Evolutionary conservation across 1,140 invertebrate genomes (phyloP).

Genomic region (Popillia japonica): DNA sequence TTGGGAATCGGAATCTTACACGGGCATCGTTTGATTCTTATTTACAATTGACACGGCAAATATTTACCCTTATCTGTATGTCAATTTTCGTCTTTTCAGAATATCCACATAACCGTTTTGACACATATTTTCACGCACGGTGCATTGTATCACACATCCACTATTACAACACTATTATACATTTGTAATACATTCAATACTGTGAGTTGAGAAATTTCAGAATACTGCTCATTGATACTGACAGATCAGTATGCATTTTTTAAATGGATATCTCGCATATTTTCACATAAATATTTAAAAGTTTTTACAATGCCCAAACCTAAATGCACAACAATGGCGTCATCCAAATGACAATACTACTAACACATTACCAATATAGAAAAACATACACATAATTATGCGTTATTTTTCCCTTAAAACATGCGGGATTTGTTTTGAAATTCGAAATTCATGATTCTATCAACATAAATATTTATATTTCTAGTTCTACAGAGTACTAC

Average conservation of each 20-base stretch:
- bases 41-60: background rate
- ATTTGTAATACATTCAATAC: background rate
- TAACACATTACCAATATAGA: conserved; percentile 22
- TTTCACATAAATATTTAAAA: conserved; percentile 3
- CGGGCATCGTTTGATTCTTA: background rate
- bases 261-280: background rate
- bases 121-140: conserved; percentile 7
- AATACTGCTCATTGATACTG: background rate
- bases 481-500: background rate
- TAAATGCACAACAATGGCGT: conserved; percentile 32
- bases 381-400: conserved; percentile 15
- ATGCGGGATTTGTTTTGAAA: background rate
- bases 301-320: conserved; percentile 19
- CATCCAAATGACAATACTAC: conserved; percentile 18
- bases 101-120: conserved; percentile 11
- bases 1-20: too few relatives aligned
- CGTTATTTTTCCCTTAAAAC: background rate
- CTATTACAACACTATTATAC: conserved; percentile 1
- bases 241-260: background rate
- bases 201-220: background rate
- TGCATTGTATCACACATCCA: conserved; percentile 6
- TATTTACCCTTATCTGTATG: background rate
- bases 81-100: background rate
- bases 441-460: background rate
- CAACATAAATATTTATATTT: conserved; percentile 7